A percentile compares a stretch with the other conserved stretches of the same genome.
Conservation (phyloP, 2,797 vertebrate species). For the Molossus alvarezi region DNA sequence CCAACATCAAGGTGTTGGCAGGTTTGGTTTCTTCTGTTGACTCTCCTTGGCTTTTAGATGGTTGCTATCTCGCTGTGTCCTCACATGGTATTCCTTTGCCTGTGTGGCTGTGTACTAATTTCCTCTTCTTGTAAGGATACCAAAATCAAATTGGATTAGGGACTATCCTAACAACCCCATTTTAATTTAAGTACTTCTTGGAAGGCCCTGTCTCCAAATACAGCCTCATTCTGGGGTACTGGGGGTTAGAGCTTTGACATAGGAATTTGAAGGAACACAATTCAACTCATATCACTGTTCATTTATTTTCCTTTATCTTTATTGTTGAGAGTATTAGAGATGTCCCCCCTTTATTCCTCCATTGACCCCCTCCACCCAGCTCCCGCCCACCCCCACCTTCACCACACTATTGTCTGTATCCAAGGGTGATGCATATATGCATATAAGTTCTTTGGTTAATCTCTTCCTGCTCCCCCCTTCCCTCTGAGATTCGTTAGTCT, state of each 20-base stretch:
- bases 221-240: not conserved
- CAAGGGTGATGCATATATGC: too few relatives aligned
- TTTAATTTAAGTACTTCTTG: conserved; percentile 33
- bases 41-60: not conserved
- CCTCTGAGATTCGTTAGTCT: too few relatives aligned
- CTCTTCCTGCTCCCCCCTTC: too few relatives aligned
- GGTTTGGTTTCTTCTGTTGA: not conserved
- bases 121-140: conserved; percentile 6
- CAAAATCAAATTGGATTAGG: conserved; percentile 9
- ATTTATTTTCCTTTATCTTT: too few relatives aligned
- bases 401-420: too few relatives aligned
- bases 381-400: too few relatives aligned
- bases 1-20: not conserved
- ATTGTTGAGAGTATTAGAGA: too few relatives aligned
- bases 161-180: not conserved
- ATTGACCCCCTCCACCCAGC: too few relatives aligned
- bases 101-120: not conserved
- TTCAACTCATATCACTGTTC: conserved; percentile 3
- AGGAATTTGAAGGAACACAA: not conserved
- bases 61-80: not conserved
- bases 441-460: too few relatives aligned
- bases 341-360: too few relatives aligned
- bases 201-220: conserved; percentile 22
- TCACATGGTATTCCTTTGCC: not conserved
- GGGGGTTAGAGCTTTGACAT: not conserved